These are phyloP conservation scores for Myrmecobius fasciatus DNA, from an alignment of 2,113 vertebrate genomes.

Conservation along the genomic window DNA sequence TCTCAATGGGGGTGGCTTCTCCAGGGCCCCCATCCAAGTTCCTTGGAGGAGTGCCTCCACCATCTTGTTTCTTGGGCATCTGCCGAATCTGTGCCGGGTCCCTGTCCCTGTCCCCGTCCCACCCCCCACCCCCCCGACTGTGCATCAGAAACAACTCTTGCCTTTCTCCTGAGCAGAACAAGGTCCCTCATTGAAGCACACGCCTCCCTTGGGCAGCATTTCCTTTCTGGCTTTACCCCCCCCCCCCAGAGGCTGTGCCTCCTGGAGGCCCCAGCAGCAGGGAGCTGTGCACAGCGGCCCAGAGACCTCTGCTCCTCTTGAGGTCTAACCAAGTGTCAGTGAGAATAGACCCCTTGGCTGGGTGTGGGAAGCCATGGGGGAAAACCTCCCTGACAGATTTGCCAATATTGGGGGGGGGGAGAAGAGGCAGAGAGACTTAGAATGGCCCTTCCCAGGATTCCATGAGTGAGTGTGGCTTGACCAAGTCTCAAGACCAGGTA, in stretches of 20 bases:
- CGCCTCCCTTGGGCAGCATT: constrained; percentile 53
- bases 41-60: constrained; percentile 61
- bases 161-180: constrained; percentile 66
- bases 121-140: constrained; percentile 46
- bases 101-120: no score
- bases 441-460: not conserved
- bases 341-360: constrained; percentile 18
- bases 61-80: constrained; percentile 65
- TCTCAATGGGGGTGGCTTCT: constrained; percentile 62
- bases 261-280: constrained; percentile 65
- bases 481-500: not conserved
- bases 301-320: constrained; percentile 60
- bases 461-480: not conserved
- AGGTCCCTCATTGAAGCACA: constrained; percentile 71
- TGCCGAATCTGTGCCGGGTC: not conserved
- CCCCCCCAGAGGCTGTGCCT: constrained; percentile 70
- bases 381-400: not conserved
- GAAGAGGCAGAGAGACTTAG: not conserved
- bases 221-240: constrained; percentile 69
- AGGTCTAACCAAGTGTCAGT: constrained; percentile 50
- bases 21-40: constrained; percentile 62
- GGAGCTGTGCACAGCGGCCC: constrained; percentile 41
- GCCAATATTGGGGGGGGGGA: not conserved
- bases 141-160: constrained; percentile 52
- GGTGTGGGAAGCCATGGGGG: constrained; percentile 20